These are phyloP conservation scores for Gracilinanus agilis DNA, from an alignment of 2,113 vertebrate genomes.

Conservation along the genomic window DNA sequence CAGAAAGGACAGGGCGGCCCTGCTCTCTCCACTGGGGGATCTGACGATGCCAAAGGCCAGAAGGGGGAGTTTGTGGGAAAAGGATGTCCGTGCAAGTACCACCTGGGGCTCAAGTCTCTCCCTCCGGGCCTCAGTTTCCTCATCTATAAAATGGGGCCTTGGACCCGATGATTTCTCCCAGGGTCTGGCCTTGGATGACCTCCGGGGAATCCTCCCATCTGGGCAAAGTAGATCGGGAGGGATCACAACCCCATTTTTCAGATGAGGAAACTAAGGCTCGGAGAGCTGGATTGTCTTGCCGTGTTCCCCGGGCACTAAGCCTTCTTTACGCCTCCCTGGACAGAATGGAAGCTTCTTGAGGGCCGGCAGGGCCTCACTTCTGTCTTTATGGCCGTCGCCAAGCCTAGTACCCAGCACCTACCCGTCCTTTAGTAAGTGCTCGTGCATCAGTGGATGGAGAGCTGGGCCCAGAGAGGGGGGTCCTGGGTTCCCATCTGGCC, in stretches of 20 bases:
- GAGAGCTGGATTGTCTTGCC: too few species aligned
- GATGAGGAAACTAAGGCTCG: too few species aligned
- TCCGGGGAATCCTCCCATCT: background rate
- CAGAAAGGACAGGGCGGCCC: background rate
- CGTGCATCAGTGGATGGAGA: too few species aligned
- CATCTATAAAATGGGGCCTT: background rate
- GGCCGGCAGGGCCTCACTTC: too few species aligned
- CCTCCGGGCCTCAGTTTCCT: background rate
- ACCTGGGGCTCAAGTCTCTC: background rate
- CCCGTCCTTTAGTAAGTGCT: background rate
- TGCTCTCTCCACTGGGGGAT: background rate
- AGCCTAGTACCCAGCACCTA: background rate
- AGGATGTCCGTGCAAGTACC: background rate
- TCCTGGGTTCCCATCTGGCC: too few species aligned
- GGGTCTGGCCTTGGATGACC: background rate
- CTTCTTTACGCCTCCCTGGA: background rate
- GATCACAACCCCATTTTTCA: too few species aligned
- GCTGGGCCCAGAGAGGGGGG: too few species aligned
- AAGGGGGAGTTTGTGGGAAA: background rate
- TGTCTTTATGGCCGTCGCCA: too few species aligned
- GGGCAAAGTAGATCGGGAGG: too few species aligned
- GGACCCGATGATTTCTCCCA: background rate
- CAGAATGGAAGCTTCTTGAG: background rate
- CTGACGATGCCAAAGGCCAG: background rate
- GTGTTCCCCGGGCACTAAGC: too few species aligned